Percentiles rank a stretch among this genome's conserved stretches.
These are phyloP conservation scores for Meda fulgida DNA, from an alignment of 2,797 vertebrate species.

Conservation along the genomic window DNA sequence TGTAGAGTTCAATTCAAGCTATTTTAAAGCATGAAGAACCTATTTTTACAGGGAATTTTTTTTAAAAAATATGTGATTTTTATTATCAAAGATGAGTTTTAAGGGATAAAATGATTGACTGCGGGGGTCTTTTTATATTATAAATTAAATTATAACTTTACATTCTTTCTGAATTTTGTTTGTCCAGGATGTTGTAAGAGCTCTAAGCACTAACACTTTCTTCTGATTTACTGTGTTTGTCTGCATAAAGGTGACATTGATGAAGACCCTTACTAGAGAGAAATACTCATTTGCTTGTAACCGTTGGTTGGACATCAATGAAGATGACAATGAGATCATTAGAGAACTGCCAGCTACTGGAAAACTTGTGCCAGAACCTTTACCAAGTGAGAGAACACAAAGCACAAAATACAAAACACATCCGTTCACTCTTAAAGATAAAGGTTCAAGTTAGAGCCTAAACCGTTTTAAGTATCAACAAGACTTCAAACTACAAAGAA, in stretches of 20 bases:
- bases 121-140: background rate
- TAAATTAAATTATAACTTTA: background rate
- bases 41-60: background rate
- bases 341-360: slow-evolving; percentile 91
- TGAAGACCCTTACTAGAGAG: slow-evolving; percentile 91
- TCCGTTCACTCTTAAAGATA: background rate
- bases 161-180: too few relatives aligned
- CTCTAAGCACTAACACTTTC: background rate
- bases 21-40: background rate
- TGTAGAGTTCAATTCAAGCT: background rate
- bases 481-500: background rate
- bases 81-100: background rate
- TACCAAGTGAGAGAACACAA: slow-evolving; percentile 79
- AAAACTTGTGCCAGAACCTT: slow-evolving; percentile 79
- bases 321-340: slow-evolving; percentile 94
- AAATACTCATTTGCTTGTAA: slow-evolving; percentile 92
- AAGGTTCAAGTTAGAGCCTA: background rate
- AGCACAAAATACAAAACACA: background rate
- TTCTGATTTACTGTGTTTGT: slow-evolving; percentile 15
- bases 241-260: slow-evolving; percentile 83
- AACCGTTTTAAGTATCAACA: background rate
- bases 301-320: slow-evolving; percentile 95
- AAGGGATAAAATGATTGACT: background rate
- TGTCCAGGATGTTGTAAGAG: background rate
- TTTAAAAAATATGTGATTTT: background rate